Evolutionary conservation across 1,140 invertebrate genomes (phyloP), one percentile per base, ranked within the genome.

Genomic region (Homarus americanus): DNA sequence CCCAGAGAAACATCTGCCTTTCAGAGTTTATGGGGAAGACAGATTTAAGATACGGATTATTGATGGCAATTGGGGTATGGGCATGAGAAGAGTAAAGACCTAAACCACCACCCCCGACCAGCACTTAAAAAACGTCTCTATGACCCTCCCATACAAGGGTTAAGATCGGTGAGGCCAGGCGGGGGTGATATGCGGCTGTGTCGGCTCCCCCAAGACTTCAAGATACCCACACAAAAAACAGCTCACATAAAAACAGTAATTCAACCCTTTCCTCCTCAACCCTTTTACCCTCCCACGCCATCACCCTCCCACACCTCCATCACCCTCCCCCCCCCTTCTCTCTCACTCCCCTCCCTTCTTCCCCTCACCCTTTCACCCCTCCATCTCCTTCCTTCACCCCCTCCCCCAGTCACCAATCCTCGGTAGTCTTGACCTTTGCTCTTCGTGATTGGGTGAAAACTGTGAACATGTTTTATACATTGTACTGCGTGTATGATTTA

Each of bases 171-270:
- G 36, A 69, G 24, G 63, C n/a, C 24, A 38, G 40, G 49, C 12
- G n/a, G 3, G 9, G 24, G 17, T 34, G 66, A 82, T 12, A 40
- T 66, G 34, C 63, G 49, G 20, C 34, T 40, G 38, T 38, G 75
- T 32, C 58, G 63, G 34, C 73, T 20, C 17, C 66, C 75, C 44
- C 49, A 7, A 36, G 36, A 24, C 75, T 63, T 24, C 41, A n/a
- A 87, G 75, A 91, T 82, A 49, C 91, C 84, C 91, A 75, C 76
- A 87, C 83, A 91, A 91, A 91, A 91, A 91, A 87, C 41, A 76
- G 49, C 83, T 40, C 84, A 82, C 84, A 91, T 91, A 91, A 91
- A 93, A 93, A 92, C 91, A 92, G 91, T 93, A 93, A 93, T 93
- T 88, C 78, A 82, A 83, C 58, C 88, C 83, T 84, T 79, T 80